Percentiles rank a stretch among this genome's conserved stretches.
Conservation (phyloP, 2,113 vertebrate genomes). For the Perca schrenkii region DNA sequence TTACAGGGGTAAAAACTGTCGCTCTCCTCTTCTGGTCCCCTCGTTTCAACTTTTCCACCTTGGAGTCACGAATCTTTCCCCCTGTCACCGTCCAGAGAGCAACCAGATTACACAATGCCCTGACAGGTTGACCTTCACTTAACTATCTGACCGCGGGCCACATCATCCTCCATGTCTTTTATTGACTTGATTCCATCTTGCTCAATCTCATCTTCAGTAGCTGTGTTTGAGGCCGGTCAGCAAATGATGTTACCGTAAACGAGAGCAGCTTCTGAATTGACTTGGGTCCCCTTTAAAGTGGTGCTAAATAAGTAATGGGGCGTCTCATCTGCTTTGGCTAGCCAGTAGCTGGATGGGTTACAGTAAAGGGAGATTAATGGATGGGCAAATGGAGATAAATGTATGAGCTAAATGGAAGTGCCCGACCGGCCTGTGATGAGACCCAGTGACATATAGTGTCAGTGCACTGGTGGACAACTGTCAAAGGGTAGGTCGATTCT, state of each 20-base stretch:
- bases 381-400: constrained; percentile 69
- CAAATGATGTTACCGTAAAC: constrained; percentile 75
- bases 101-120: constrained; percentile 58
- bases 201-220: constrained; percentile 54
- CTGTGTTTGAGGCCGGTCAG: constrained; percentile 50
- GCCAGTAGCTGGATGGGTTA: constrained; percentile 68
- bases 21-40: constrained; percentile 56
- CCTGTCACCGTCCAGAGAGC: constrained; percentile 55
- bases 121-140: constrained; percentile 70
- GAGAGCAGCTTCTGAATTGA: constrained; percentile 72
- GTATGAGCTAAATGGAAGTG: constrained; percentile 48
- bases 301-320: constrained; percentile 82
- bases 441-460: constrained; percentile 43
- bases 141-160: constrained; percentile 63
- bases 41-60: constrained; percentile 70
- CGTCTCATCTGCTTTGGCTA: constrained; percentile 72
- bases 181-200: constrained; percentile 73
- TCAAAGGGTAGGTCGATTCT: constrained; percentile 27
- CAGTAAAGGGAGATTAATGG: constrained; percentile 77
- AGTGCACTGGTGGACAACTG: constrained; percentile 18
- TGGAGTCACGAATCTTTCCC: constrained; percentile 44
- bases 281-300: constrained; percentile 76
- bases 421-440: constrained; percentile 13
- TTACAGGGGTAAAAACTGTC: constrained; percentile 59
- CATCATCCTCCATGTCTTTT: constrained; percentile 59